phyloP scores from a whole-genome alignment of 2,888 invertebrate species.

The Ophion slaviceki region DNA sequence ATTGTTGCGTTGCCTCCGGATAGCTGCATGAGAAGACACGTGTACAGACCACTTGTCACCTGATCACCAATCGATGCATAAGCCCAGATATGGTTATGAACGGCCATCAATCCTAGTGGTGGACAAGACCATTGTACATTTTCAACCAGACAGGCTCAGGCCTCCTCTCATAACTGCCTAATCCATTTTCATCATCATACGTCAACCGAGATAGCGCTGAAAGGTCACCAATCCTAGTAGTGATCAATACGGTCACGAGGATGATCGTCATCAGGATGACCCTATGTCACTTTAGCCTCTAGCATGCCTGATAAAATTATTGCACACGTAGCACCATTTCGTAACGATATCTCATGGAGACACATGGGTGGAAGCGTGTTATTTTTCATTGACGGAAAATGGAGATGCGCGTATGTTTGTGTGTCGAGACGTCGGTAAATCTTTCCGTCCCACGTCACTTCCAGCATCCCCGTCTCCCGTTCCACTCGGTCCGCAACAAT shows the following conservation, averaged over 20 bases:
- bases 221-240: not conserved
- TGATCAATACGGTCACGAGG: not conserved
- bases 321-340: not conserved
- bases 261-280: not conserved
- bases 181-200: too few relatives aligned
- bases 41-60: too few relatives aligned
- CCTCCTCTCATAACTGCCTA: too few relatives aligned
- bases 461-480: constrained; percentile 9
- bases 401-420: not conserved
- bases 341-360: constrained; percentile 12
- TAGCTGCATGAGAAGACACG: too few relatives aligned
- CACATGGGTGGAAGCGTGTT: not conserved
- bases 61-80: too few relatives aligned
- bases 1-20: too few relatives aligned
- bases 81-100: too few relatives aligned
- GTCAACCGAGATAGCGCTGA: too few relatives aligned
- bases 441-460: constrained; percentile 25
- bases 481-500: constrained; percentile 5
- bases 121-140: too few relatives aligned
- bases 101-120: too few relatives aligned
- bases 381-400: constrained; percentile 20
- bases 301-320: not conserved
- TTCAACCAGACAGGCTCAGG: too few relatives aligned
- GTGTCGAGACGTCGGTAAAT: constrained; percentile 29
- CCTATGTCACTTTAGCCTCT: too few relatives aligned